Evolutionary conservation across 2,113 vertebrate genomes (phyloP).

Genomic region (Tinamus guttatus): DNA sequence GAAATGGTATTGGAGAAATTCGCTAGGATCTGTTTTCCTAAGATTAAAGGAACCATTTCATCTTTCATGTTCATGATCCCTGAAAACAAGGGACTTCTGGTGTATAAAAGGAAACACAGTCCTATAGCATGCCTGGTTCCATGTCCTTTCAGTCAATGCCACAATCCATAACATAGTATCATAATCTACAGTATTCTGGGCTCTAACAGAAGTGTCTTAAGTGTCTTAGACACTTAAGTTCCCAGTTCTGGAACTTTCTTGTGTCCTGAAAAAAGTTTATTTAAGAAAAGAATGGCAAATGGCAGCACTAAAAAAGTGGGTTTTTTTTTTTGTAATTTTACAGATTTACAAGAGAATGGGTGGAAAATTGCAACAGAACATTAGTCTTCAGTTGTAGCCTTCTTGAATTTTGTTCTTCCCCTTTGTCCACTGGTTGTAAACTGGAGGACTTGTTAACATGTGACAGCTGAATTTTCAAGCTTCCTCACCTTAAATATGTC

Average conservation of each 20-base stretch:
- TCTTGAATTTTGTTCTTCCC: not conserved
- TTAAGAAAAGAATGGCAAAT: not conserved
- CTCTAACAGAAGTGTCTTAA: not conserved
- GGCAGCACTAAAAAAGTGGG: not conserved
- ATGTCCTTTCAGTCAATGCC: not conserved
- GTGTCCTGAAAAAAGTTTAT: not conserved
- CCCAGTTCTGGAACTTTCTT: not conserved
- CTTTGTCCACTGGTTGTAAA: not conserved
- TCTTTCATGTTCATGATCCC: not conserved
- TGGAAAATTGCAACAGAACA: conserved; percentile 26
- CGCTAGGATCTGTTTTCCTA: not conserved
- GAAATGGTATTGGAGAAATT: not conserved
- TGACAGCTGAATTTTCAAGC: conserved; percentile 17
- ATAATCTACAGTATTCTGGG: not conserved
- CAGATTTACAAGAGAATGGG: not conserved
- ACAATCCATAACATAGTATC: not conserved
- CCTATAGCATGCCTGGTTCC: not conserved
- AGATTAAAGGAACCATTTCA: not conserved
- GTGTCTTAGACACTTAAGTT: not conserved
- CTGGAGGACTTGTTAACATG: conserved; percentile 30
- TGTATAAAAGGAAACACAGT: not conserved
- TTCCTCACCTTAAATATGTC: conserved; percentile 15
- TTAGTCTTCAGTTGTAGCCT: not conserved
- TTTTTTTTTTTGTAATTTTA: conserved; percentile 18
- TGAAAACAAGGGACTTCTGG: not conserved